A percentile compares a stretch with the other conserved stretches of the same genome.
phyloP scores from a whole-genome alignment of 2,797 vertebrate species.

The Diceros bicornis region DNA sequence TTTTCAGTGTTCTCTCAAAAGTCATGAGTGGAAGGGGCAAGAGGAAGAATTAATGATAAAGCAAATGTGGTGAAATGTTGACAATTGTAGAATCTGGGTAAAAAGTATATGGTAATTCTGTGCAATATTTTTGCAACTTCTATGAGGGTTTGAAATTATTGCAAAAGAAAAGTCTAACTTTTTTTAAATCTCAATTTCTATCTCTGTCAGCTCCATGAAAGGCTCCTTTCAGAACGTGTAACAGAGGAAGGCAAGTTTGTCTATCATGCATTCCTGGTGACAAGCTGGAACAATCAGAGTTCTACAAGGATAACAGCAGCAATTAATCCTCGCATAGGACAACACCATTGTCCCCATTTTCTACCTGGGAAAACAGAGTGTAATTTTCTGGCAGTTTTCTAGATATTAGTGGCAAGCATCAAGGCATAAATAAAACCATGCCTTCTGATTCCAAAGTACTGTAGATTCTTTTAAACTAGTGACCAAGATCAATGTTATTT shows the following conservation, averaged over 20 bases:
- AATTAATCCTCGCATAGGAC: not conserved
- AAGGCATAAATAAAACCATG: not conserved
- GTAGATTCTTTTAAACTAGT: not conserved
- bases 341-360: not conserved
- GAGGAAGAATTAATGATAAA: not conserved
- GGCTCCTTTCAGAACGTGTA: not conserved
- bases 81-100: not conserved
- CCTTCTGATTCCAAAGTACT: slow-evolving; percentile 18
- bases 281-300: not conserved
- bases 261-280: not conserved
- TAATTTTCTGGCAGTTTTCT: slow-evolving; percentile 4
- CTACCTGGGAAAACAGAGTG: not conserved
- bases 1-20: not conserved
- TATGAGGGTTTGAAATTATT: not conserved
- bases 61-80: not conserved
- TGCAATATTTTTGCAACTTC: not conserved
- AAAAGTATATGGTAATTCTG: not conserved
- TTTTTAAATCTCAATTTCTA: not conserved
- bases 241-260: not conserved
- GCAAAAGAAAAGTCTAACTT: not conserved
- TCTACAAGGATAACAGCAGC: not conserved
- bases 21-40: not conserved
- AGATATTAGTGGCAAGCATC: not conserved
- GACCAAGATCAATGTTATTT: not conserved
- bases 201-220: slow-evolving; percentile 11